Base-by-base conservation (phyloP, 2,888 invertebrate species). In the Leptinotarsa haldemani region DNA sequence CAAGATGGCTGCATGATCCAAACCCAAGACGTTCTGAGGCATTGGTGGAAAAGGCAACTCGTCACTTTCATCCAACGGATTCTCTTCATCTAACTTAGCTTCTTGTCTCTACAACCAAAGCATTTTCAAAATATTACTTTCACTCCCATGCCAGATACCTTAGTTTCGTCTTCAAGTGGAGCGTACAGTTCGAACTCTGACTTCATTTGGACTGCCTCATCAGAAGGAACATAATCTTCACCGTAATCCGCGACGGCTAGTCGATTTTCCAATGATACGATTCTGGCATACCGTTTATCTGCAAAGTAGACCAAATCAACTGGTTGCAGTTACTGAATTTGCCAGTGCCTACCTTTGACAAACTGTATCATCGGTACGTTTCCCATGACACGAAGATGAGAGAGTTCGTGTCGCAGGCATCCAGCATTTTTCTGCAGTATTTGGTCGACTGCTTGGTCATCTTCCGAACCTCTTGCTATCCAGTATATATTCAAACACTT, bases 321-420 rank as follows among this genome's bases (percentile, higher is more conserved):
- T 40, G 9, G 40, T 40, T 40, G 40, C 40, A 12, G 40, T 12
- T 40, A 40, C 40, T 40, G 30, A 40, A 40, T 40, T 40, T 40
- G 30, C 9, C 2, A 40, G 9, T 9, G 30, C 9, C 70, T 80
- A 90, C 92, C 92, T 89, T 92, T 92, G 1, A 94, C 90, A 89
- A 96, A 96, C 53, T 88, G 84, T 73, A 96, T 91, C 74, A 89
- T 90, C 7, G 95, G 95, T 52, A 95, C 92, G 77, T 91, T 89
- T 13, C 95, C 95, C 89, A 95, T 93, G 0, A 95, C 87, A 75
- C 91, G 88, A 1, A 95, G 87, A 73, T 93, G 92, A 2, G 93
- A 92, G 3, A 96, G 88, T 83, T 94, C 93, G 84, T 95, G 93
- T 25, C 94, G 88, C 52, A 96, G 83, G 9, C 88, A 84, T 0